Conservation (phyloP, 53 echinoderm and acorn worm species). For the Pentamera pediparva region DNA sequence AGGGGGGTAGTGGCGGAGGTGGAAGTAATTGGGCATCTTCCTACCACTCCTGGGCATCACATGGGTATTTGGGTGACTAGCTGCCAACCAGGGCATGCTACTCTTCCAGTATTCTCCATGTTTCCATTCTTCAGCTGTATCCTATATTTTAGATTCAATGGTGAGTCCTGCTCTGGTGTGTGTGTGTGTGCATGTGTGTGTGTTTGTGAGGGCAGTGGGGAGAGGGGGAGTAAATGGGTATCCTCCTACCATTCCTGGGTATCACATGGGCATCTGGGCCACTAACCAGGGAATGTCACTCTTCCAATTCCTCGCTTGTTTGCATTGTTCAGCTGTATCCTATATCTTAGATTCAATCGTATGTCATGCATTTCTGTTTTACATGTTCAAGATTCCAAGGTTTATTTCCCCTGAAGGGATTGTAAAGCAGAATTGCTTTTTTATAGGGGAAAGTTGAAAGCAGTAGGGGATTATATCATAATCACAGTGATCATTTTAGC, state of each 20-base stretch:
- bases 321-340: too few species aligned
- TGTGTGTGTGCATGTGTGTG: too few species aligned
- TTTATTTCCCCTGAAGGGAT: too few species aligned
- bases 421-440: too few species aligned
- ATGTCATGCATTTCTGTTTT: too few species aligned
- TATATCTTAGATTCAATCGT: constrained; percentile 83
- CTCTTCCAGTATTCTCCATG: constrained; percentile 87
- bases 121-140: constrained; percentile 87
- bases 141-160: constrained; percentile 74
- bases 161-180: constrained; percentile 18
- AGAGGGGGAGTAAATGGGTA: too few species aligned
- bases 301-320: constrained; percentile 88
- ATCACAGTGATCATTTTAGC: too few species aligned
- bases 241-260: constrained; percentile 80
- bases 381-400: too few species aligned
- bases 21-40: too few species aligned
- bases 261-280: constrained; percentile 99
- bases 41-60: constrained; percentile 90
- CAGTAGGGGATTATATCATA: too few species aligned
- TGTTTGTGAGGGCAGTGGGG: background rate
- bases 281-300: constrained; percentile 73
- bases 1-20: background rate
- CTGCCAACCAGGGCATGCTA: constrained; percentile 84
- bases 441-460: too few species aligned
- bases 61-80: constrained; percentile 96